Evolutionary conservation across 2,888 invertebrate species (phyloP).

Genomic region (Scrobipalpa atriplicella): DNA sequence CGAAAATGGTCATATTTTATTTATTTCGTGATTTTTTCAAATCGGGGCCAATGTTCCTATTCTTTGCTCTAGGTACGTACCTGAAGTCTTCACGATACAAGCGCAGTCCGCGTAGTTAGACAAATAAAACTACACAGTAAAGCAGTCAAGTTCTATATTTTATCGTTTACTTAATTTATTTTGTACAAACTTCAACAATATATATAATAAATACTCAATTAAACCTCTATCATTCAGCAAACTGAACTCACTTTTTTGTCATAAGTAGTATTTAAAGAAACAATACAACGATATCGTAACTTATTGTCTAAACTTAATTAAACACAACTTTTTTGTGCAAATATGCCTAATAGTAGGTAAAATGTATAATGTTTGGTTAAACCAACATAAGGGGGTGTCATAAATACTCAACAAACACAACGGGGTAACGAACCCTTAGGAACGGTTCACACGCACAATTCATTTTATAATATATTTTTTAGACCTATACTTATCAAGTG

Average conservation of each 20-base stretch:
- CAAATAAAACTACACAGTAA: constrained; percentile 67
- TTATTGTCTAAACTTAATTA: constrained; percentile 84
- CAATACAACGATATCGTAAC: constrained; percentile 79
- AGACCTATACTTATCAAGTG: constrained; percentile 11
- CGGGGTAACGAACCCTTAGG: constrained; percentile 35
- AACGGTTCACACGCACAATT: constrained; percentile 35
- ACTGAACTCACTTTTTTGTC: constrained; percentile 83
- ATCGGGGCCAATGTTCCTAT: too few relatives aligned
- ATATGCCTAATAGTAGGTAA: constrained; percentile 80
- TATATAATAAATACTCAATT: constrained; percentile 84
- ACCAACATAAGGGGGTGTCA: constrained; percentile 60
- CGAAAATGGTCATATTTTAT: too few relatives aligned
- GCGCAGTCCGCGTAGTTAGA: constrained; percentile 6
- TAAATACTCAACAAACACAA: constrained; percentile 38
- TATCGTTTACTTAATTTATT: constrained; percentile 84
- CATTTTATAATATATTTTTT: constrained; percentile 9
- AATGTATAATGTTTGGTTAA: constrained; percentile 77
- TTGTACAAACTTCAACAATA: constrained; percentile 85
- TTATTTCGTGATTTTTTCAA: too few relatives aligned
- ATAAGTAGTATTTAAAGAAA: constrained; percentile 78
- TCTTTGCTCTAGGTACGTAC: neutral
- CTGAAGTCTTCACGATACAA: constrained; percentile 3
- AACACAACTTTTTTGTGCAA: constrained; percentile 84
- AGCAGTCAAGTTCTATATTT: constrained; percentile 84
- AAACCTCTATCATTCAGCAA: constrained; percentile 83